These are phyloP conservation scores for Platanista minor DNA, from an alignment of 2,113 vertebrate species.

Conservation along the genomic window DNA sequence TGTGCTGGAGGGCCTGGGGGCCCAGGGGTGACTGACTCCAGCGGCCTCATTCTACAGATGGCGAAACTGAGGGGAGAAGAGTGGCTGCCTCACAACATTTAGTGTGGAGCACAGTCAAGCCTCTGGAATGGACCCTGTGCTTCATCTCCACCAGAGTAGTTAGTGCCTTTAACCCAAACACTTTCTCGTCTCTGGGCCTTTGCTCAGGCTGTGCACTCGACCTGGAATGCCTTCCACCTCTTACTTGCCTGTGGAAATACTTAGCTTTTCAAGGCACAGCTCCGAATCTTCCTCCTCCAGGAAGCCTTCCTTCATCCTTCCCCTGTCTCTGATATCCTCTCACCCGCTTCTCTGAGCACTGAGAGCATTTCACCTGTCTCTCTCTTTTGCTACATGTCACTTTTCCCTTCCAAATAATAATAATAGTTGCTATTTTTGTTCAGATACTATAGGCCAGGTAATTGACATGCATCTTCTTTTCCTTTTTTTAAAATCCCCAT, in stretches of 20 bases:
- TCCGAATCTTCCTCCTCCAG: background rate
- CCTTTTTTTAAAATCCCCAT: background rate
- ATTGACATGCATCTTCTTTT: background rate
- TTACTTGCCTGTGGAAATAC: background rate
- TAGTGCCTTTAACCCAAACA: background rate
- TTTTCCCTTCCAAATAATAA: background rate
- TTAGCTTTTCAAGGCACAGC: background rate
- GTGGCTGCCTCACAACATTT: background rate
- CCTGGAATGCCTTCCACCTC: background rate
- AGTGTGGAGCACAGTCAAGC: background rate
- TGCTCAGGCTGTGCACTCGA: background rate
- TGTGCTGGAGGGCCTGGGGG: background rate
- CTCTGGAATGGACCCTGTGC: background rate
- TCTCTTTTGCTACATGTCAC: background rate
- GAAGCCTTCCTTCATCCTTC: background rate
- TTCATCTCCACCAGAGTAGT: background rate
- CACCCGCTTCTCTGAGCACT: background rate
- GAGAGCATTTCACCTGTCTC: background rate
- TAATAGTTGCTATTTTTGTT: background rate
- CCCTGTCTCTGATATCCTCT: background rate
- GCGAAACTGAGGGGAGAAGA: slow-evolving; percentile 5
- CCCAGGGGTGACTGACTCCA: background rate
- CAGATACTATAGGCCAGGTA: background rate
- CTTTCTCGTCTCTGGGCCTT: background rate
- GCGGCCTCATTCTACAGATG: slow-evolving; percentile 11